A percentile compares a stretch with the other conserved stretches of the same genome.
Evolutionary conservation across 1,140 invertebrate species (phyloP).

Genomic region (Drosophila quadrilineata): DNA sequence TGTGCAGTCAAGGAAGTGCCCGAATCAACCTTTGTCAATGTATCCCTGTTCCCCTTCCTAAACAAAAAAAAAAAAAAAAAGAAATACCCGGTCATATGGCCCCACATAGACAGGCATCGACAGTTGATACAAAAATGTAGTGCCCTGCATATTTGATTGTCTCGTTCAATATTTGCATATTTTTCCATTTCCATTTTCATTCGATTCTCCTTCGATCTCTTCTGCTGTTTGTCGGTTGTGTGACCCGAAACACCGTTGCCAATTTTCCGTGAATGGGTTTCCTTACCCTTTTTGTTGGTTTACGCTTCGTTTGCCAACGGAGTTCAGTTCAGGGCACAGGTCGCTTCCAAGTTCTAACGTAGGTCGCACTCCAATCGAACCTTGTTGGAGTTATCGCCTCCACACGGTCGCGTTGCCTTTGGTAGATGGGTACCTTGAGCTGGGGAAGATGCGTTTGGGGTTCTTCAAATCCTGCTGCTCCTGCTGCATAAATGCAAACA

Average conservation of each 20-base stretch:
- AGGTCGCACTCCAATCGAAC: slow-evolving; percentile 9
- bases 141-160: slow-evolving; percentile 79
- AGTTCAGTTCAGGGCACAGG: slow-evolving; percentile 18
- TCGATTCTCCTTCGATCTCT: background rate
- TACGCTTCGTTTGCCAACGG: slow-evolving; percentile 39
- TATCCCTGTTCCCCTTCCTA: no score
- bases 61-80: no score
- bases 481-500: slow-evolving; percentile 33
- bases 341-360: no score
- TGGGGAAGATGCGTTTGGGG: slow-evolving; percentile 12
- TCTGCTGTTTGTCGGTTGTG: slow-evolving; percentile 14
- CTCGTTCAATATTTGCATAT: slow-evolving; percentile 73
- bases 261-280: slow-evolving; percentile 19
- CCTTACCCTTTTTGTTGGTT: slow-evolving; percentile 49
- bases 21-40: slow-evolving; percentile 50
- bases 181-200: slow-evolving; percentile 32
- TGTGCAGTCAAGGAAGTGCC: no score
- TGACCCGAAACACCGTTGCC: background rate
- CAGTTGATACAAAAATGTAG: slow-evolving; percentile 61
- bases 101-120: background rate
- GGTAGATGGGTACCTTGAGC: background rate
- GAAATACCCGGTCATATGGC: no score
- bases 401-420: background rate
- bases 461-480: slow-evolving; percentile 2
- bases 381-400: slow-evolving; percentile 34